Evolutionary conservation across 2,888 invertebrate genomes (phyloP), one percentile per base, ranked within the genome.

Genomic region (Macrostomum cliftonense): DNA sequence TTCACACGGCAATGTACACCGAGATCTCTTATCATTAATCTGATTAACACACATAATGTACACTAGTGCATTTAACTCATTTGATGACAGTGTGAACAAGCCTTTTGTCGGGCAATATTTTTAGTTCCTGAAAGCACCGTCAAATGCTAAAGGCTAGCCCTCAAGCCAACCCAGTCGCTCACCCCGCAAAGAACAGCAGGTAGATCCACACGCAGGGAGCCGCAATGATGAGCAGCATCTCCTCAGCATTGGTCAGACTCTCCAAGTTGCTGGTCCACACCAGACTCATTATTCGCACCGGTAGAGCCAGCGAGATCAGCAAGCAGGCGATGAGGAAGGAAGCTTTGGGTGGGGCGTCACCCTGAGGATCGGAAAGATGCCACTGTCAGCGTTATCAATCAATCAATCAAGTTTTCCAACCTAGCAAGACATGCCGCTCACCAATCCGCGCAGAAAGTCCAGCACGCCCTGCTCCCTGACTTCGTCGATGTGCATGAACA

Each of bases 151-250:
- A n/a, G n/a, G n/a, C n/a, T n/a, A 28, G 9, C 28, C 28, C 28
- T 7, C 4, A 28, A 28, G 4, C 28, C 28, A 28, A n/a, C n/a
- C n/a, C n/a, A n/a, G n/a, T 28, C 9, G 28, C 59, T 73, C 74
- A 93, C 93, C 95, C 89, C 39, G 95, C 95, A 72, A 95, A 97
- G 71, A 97, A 97, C 81, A 97, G 88, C 19, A 95, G 77, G 42
- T 91, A 79, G 68, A 93, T 88, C 95, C 95, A 97, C 37, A 85
- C 85, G 4, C 89, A 86, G 0, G 95, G 95, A 19, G 93, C 80
- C 0, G 93, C 82, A 60, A 93, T 81, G 39, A 87, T 79, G 21
- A 97, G 74, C 45, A 95, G 79, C 0, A 86, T 83, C 68, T 93
- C 95, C 70, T 97, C 97, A 1, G 58, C 60, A 9, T 28, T 28